phyloP scores from a whole-genome alignment of 2,797 vertebrate genomes.

The Tapirus indicus region DNA sequence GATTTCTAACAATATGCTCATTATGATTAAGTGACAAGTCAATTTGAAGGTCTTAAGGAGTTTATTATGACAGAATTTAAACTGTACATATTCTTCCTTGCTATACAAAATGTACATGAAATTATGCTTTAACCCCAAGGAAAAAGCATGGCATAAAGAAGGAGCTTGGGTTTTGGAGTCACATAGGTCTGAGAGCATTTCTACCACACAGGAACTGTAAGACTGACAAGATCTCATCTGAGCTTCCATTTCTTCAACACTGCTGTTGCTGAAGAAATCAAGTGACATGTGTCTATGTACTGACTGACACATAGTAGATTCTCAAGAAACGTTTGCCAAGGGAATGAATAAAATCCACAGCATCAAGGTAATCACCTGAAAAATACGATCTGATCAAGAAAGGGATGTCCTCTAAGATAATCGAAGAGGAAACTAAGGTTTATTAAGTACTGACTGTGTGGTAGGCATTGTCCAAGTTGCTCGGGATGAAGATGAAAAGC shows the following conservation, averaged over 20 bases:
- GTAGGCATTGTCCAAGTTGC: background rate
- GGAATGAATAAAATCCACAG: slow-evolving; percentile 40
- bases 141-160: background rate
- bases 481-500: background rate
- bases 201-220: background rate
- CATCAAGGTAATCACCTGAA: background rate
- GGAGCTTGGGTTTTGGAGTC: background rate
- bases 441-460: background rate
- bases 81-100: background rate
- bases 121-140: background rate
- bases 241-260: background rate
- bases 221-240: background rate
- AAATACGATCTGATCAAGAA: slow-evolving; percentile 40
- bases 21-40: background rate
- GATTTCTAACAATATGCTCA: background rate
- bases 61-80: background rate
- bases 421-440: background rate
- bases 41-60: background rate
- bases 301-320: background rate
- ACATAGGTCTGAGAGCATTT: background rate
- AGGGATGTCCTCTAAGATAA: background rate
- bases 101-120: background rate
- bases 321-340: background rate
- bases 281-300: background rate
- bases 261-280: background rate